Percentiles rank a stretch among this genome's conserved stretches.
Evolutionary conservation across 2,113 vertebrate genomes (phyloP).

Genomic region (Acanthochromis polyacanthus): DNA sequence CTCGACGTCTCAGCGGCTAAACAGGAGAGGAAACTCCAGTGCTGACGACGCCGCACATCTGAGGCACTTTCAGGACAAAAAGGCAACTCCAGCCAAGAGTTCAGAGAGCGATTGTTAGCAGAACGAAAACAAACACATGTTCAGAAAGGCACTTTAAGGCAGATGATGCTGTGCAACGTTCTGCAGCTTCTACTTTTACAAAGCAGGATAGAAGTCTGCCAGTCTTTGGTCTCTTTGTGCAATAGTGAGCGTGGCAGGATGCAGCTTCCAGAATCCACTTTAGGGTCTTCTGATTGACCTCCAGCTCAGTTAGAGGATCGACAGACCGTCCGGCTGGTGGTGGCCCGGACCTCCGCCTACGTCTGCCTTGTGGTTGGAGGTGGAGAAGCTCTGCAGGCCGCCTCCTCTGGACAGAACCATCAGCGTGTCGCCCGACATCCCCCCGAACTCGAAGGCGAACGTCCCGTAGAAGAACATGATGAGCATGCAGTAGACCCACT

Average conservation of each 20-base stretch:
- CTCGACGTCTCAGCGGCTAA: constrained; percentile 15
- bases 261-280: background rate
- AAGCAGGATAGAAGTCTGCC: background rate
- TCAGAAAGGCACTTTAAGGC: constrained; percentile 21
- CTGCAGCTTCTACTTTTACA: background rate
- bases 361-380: constrained; percentile 63
- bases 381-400: constrained; percentile 33
- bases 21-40: constrained; percentile 12
- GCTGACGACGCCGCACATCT: constrained; percentile 8
- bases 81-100: constrained; percentile 12
- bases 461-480: constrained; percentile 92
- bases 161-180: constrained; percentile 13
- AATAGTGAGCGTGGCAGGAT: background rate
- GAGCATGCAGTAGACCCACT: constrained; percentile 91
- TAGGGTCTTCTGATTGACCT: constrained; percentile 4
- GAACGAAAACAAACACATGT: constrained; percentile 43
- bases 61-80: constrained; percentile 37
- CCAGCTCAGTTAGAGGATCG: constrained; percentile 56
- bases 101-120: constrained; percentile 32
- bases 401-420: constrained; percentile 85
- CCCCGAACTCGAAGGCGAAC: constrained; percentile 89
- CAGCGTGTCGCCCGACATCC: constrained; percentile 88
- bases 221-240: constrained; percentile 55
- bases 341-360: constrained; percentile 24
- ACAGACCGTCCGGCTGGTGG: constrained; percentile 59